Conservation (phyloP, 2,888 invertebrate species). For the Phalera bucephala region DNA sequence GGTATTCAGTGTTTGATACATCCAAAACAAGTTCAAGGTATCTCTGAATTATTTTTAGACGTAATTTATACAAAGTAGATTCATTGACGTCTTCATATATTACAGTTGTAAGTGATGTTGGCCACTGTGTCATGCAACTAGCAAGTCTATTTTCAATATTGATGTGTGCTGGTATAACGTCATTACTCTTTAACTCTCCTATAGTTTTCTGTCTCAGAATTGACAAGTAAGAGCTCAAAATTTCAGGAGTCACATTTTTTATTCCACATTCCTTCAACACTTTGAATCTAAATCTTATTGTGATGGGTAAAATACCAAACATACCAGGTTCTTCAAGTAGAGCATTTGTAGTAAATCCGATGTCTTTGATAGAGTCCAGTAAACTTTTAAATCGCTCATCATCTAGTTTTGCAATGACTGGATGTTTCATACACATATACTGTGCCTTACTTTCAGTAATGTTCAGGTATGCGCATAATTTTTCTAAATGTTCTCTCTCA, state of each 20-base stretch:
- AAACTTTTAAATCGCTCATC: conserved; percentile 42
- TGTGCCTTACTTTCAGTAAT: conserved; percentile 55
- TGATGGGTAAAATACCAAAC: conserved; percentile 62
- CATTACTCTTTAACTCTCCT: conserved; percentile 49
- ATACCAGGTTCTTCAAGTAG: conserved; percentile 55
- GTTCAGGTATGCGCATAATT: conserved; percentile 53
- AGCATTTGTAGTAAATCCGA: conserved; percentile 51
- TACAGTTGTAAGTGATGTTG: conserved; percentile 69
- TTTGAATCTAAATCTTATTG: conserved; percentile 58
- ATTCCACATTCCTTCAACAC: conserved; percentile 73
- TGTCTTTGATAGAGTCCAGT: conserved; percentile 45
- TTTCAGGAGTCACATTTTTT: conserved; percentile 36
- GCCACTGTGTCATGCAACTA: conserved; percentile 72
- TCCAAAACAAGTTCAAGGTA: conserved; percentile 70
- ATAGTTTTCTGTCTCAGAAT: conserved; percentile 59
- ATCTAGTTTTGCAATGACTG: conserved; percentile 53
- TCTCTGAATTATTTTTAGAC: conserved; percentile 69
- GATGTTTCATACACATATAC: conserved; percentile 59
- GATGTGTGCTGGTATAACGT: conserved; percentile 41
- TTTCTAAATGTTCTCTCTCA: conserved; percentile 21
- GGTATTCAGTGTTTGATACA: conserved; percentile 61
- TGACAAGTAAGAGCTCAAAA: conserved; percentile 53
- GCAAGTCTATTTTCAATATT: conserved; percentile 72
- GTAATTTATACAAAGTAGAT: conserved; percentile 49
- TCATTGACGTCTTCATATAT: conserved; percentile 58